These are phyloP conservation scores for Clusia tigrina DNA, from an alignment of 2,888 invertebrate species.

Conservation along the genomic window DNA sequence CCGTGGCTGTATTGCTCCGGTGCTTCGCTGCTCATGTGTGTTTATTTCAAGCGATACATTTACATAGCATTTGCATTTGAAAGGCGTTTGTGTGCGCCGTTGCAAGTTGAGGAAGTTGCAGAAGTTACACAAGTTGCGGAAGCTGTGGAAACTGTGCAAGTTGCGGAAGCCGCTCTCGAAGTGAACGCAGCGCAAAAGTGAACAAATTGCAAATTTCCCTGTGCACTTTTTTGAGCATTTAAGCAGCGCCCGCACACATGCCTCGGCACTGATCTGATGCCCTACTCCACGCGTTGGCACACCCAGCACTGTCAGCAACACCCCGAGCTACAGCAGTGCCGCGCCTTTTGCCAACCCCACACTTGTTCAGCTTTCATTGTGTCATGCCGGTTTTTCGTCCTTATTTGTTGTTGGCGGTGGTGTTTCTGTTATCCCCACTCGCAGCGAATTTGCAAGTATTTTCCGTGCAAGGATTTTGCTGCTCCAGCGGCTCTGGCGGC, in stretches of 20 bases:
- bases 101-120: background rate
- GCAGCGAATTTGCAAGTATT: background rate
- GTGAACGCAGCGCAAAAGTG: conserved; percentile 9
- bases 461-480: background rate
- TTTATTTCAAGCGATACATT: conserved; percentile 15
- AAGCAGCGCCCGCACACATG: no score
- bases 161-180: no score
- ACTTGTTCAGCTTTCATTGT: background rate
- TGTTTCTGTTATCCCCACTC: background rate
- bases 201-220: conserved; percentile 18
- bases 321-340: background rate
- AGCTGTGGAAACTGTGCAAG: background rate
- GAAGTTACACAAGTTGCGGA: background rate
- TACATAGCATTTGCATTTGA: conserved; percentile 18
- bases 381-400: background rate
- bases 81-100: background rate
- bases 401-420: background rate
- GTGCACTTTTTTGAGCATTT: background rate
- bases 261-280: background rate
- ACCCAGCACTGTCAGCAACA: background rate
- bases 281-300: background rate
- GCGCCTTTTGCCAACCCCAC: no score
- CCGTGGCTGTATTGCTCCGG: no score
- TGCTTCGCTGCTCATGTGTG: background rate
- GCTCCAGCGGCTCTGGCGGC: background rate